Evolutionary conservation across 2,797 vertebrate species (phyloP).

Genomic region (Xerus rutilus): DNA sequence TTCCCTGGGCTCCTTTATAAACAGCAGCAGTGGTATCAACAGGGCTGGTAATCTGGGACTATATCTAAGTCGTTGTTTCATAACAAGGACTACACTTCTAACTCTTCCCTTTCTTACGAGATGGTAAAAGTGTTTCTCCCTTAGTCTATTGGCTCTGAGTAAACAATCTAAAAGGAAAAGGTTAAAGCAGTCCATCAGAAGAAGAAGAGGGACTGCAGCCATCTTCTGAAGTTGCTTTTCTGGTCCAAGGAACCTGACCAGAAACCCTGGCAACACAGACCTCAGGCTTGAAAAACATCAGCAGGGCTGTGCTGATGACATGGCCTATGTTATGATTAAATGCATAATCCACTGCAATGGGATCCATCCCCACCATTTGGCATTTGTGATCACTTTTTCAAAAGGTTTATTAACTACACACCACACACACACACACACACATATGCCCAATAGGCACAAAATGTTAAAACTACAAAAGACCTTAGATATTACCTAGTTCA

Average conservation of each 20-base stretch:
- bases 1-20: slow-evolving; percentile 76
- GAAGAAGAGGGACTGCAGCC: background rate
- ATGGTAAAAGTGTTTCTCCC: background rate
- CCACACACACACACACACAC: too few relatives aligned
- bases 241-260: slow-evolving; percentile 11
- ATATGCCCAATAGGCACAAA: background rate
- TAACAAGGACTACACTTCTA: slow-evolving; percentile 61
- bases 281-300: background rate
- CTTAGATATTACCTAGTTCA: slow-evolving; percentile 3
- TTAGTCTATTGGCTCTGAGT: slow-evolving; percentile 47
- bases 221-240: background rate
- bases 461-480: background rate
- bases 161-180: slow-evolving; percentile 21
- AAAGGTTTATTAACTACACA: background rate
- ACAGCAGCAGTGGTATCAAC: slow-evolving; percentile 59
- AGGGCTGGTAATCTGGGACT: slow-evolving; percentile 66
- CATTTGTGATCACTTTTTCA: slow-evolving; percentile 34
- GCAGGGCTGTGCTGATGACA: background rate
- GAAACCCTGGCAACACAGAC: slow-evolving; percentile 29
- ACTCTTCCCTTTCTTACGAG: slow-evolving; percentile 25
- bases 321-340: background rate
- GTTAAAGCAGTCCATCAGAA: background rate
- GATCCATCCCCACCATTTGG: background rate
- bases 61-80: slow-evolving; percentile 45
- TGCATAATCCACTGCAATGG: background rate